Percentiles rank a stretch among this genome's conserved stretches.
Conservation (phyloP, 2,797 vertebrate genomes). For the Chanos chanos region DNA sequence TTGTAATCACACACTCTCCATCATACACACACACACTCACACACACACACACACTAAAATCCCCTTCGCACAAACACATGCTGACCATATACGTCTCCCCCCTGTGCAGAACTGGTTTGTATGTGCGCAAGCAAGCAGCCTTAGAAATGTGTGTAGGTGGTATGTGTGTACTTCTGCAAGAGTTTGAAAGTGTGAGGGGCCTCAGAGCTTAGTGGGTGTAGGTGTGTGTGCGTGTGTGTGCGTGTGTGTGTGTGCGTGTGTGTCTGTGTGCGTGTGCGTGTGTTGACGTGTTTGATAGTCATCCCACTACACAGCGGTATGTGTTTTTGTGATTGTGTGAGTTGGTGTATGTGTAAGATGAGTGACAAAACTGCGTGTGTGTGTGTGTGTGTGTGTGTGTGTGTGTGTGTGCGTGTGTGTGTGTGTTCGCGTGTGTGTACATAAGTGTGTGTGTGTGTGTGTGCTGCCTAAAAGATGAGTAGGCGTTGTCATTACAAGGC, state of each 20-base stretch:
- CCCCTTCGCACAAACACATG: slow-evolving; percentile 5
- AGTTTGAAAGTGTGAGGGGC: too few species aligned
- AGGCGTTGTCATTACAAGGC: slow-evolving; percentile 67
- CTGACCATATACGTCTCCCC: too few species aligned
- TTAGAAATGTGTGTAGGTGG: too few species aligned
- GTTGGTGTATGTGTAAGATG: slow-evolving; percentile 61
- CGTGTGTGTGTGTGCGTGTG: neutral
- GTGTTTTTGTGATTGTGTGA: slow-evolving; percentile 72
- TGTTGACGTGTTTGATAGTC: slow-evolving; percentile 67
- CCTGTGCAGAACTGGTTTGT: too few species aligned
- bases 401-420: slow-evolving; percentile 17
- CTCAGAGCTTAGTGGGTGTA: neutral
- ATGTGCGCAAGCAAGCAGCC: too few species aligned
- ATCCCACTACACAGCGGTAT: slow-evolving; percentile 72
- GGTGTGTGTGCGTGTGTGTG: slow-evolving; percentile 11
- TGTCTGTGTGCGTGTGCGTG: slow-evolving; percentile 49
- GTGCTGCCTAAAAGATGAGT: slow-evolving; percentile 48
- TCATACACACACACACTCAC: slow-evolving; percentile 1
- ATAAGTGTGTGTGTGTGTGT: slow-evolving; percentile 61
- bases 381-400: slow-evolving; percentile 39
- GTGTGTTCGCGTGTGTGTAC: too few species aligned
- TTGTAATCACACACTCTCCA: neutral
- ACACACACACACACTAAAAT: slow-evolving; percentile 7
- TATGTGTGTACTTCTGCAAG: too few species aligned
- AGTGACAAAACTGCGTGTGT: slow-evolving; percentile 46